Evolutionary conservation across 2,113 vertebrate species (phyloP).

Genomic region (Garra rufa): DNA sequence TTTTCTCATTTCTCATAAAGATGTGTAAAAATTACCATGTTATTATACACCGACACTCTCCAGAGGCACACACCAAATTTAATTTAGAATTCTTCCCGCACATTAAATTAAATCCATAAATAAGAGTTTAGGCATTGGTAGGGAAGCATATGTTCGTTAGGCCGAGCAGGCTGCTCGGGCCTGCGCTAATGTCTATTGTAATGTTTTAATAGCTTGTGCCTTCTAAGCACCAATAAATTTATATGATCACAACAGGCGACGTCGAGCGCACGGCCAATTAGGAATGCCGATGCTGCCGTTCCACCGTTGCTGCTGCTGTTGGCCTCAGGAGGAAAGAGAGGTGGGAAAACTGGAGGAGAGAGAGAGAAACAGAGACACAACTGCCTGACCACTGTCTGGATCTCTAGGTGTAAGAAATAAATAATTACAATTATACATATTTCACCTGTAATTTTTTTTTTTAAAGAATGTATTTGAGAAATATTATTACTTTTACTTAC

Average conservation of each 20-base stretch:
- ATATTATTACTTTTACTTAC: neutral
- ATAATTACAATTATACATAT: no score
- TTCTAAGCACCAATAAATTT: conserved; percentile 97
- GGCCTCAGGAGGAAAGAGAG: conserved; percentile 9
- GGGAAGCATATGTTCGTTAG: conserved; percentile 99
- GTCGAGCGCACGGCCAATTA: conserved; percentile 92
- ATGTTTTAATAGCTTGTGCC: conserved; percentile 98
- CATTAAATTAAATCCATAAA: conserved; percentile 99
- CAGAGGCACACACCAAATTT: conserved; percentile 99
- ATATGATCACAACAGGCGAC: conserved; percentile 91
- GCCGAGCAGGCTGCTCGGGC: conserved; percentile 87
- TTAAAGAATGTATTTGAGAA: neutral
- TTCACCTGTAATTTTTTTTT: neutral
- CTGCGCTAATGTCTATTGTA: conserved; percentile 96
- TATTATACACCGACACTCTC: conserved; percentile 99
- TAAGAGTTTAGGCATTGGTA: conserved; percentile 99
- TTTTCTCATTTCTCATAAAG: conserved; percentile 99
- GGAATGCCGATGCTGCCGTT: conserved; percentile 52
- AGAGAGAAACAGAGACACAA: conserved; percentile 62
- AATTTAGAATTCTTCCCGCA: conserved; percentile 99
- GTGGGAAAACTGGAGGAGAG: conserved; percentile 72
- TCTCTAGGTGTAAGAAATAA: neutral
- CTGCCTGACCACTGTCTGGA: neutral
- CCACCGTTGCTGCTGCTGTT: conserved; percentile 61
- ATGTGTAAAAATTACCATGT: conserved; percentile 99